phyloP scores from a whole-genome alignment of 2,797 vertebrate species.

The Bovichtus variegatus region DNA sequence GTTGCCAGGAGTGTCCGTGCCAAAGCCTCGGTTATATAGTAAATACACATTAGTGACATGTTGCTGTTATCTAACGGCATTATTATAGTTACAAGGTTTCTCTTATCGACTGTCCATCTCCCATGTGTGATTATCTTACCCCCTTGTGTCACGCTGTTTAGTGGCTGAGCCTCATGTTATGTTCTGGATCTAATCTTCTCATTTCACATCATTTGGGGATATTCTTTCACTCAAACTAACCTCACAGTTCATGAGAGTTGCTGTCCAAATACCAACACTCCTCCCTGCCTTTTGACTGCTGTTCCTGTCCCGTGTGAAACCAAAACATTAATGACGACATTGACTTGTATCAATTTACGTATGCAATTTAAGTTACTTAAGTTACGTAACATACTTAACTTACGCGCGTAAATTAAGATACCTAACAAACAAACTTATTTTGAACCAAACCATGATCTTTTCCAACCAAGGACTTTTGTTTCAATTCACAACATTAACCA shows the following conservation, averaged over 20 bases:
- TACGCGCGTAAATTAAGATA: too few species aligned
- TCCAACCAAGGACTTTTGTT: too few species aligned
- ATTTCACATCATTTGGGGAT: conserved; percentile 41
- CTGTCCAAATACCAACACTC: conserved; percentile 27
- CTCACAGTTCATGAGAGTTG: conserved; percentile 5
- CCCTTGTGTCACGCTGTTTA: conserved; percentile 15
- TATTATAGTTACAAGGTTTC: conserved; percentile 56
- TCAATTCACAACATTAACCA: too few species aligned
- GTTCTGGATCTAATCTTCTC: conserved; percentile 50
- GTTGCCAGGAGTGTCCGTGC: conserved; percentile 20
- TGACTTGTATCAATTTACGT: too few species aligned
- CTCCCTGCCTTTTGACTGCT: conserved; percentile 3
- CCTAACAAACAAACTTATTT: too few species aligned
- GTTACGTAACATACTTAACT: too few species aligned
- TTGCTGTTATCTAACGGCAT: conserved; percentile 49
- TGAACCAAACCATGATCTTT: too few species aligned
- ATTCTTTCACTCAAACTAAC: conserved; percentile 27
- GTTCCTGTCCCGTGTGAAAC: too few species aligned
- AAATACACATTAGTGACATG: not conserved
- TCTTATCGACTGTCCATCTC: conserved; percentile 64
- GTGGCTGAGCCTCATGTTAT: conserved; percentile 16
- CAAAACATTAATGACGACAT: too few species aligned
- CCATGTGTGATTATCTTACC: conserved; percentile 31
- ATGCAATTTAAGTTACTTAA: too few species aligned
- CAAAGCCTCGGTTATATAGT: conserved; percentile 12